phyloP scores from a whole-genome alignment of 2,888 invertebrate species.

The Anodontia alba region DNA sequence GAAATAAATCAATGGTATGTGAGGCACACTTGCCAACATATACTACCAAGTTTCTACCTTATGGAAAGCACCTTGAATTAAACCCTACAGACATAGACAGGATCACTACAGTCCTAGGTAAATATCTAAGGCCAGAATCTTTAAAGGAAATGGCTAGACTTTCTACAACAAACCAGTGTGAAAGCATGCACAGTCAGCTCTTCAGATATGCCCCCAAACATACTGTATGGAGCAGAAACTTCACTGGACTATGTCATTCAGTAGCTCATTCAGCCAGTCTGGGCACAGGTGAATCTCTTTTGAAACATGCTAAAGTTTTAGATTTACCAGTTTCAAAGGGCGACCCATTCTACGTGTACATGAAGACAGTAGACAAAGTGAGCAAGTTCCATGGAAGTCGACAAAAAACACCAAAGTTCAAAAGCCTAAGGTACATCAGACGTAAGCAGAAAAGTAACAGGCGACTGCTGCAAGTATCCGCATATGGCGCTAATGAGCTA shows the following conservation, averaged over 20 bases:
- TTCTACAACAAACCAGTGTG: conserved; percentile 26
- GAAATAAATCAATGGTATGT: conserved; percentile 20
- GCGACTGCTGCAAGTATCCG: neutral
- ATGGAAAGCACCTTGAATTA: conserved; percentile 22
- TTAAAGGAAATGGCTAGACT: conserved; percentile 18
- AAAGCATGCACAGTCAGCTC: conserved; percentile 21
- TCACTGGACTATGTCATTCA: conserved; percentile 21
- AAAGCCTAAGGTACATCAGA: neutral
- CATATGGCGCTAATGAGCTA: neutral
- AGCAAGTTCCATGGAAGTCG: neutral
- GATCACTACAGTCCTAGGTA: neutral
- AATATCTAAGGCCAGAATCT: neutral
- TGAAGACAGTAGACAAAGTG: neutral
- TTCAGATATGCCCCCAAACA: conserved; percentile 25
- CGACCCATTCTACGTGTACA: conserved; percentile 15
- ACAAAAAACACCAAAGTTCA: conserved; percentile 7
- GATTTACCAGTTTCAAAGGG: conserved; percentile 5
- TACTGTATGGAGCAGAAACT: conserved; percentile 31
- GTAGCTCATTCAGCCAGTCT: conserved; percentile 16
- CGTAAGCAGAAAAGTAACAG: neutral
- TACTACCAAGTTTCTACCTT: conserved; percentile 12
- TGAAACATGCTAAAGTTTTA: neutral
- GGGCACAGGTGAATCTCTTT: neutral
- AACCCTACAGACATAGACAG: conserved; percentile 16
- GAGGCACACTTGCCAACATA: conserved; percentile 17